These are phyloP conservation scores for Amniataba percoides DNA, from an alignment of 2,797 vertebrate species.

Conservation along the genomic window DNA sequence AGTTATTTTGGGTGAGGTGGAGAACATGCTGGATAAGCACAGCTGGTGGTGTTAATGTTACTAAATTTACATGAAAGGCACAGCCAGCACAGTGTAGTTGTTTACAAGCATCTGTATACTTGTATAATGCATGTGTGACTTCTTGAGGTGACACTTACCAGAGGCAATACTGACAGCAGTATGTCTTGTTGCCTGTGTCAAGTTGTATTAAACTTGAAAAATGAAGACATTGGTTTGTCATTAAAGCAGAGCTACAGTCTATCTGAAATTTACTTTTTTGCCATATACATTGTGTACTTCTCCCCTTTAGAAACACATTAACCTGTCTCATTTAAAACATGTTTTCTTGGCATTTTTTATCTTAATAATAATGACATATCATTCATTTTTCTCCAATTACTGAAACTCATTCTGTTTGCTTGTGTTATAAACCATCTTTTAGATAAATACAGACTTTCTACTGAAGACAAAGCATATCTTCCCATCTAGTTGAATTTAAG, in stretches of 20 bases:
- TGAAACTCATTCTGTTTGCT: background rate
- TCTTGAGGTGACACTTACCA: background rate
- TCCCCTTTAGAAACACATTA: no score
- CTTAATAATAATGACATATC: background rate
- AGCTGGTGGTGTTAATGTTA: constrained; percentile 54
- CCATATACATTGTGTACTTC: background rate
- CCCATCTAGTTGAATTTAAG: background rate
- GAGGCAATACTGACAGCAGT: background rate
- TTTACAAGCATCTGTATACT: background rate
- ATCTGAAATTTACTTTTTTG: background rate
- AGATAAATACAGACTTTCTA: background rate
- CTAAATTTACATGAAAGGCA: constrained; percentile 54
- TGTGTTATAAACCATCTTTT: background rate
- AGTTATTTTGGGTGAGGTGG: constrained; percentile 71
- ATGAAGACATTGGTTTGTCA: background rate
- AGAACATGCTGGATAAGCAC: constrained; percentile 65
- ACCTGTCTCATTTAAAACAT: background rate
- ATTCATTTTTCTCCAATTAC: background rate
- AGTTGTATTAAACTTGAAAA: background rate
- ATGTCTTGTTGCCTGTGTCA: background rate
- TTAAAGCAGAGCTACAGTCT: background rate
- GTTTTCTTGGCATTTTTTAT: constrained; percentile 18
- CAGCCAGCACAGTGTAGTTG: background rate
- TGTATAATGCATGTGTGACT: background rate
- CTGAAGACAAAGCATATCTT: background rate